These are phyloP conservation scores for Drosophila takahashii DNA, from an alignment of 1,140 invertebrate genomes.

Conservation along the genomic window DNA sequence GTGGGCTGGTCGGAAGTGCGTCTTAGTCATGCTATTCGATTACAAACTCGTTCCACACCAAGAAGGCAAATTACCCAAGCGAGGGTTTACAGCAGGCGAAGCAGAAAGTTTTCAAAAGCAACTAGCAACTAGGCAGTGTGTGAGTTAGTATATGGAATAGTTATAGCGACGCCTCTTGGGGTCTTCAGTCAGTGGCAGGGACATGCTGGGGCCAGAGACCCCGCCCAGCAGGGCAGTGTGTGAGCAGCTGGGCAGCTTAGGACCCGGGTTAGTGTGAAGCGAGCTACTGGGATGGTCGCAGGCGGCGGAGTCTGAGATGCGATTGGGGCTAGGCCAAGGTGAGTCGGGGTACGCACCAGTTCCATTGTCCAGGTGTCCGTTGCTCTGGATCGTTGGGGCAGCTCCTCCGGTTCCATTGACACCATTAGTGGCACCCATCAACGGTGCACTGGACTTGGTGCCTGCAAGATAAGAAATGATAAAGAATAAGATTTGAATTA, in stretches of 20 bases:
- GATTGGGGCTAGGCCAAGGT: conserved; percentile 61
- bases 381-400: conserved; percentile 18
- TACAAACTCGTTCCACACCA: conserved; percentile 30
- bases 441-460: conserved; percentile 46
- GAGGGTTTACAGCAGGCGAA: conserved; percentile 23
- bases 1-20: conserved; percentile 8
- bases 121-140: conserved; percentile 11
- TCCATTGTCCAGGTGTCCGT: conserved; percentile 55
- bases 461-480: conserved; percentile 14
- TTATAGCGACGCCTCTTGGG: conserved; percentile 71
- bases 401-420: conserved; percentile 34
- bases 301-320: conserved; percentile 52
- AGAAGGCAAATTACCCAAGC: neutral
- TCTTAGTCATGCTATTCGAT: conserved; percentile 49
- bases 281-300: conserved; percentile 67
- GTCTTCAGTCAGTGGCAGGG: conserved; percentile 32
- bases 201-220: conserved; percentile 43
- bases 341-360: conserved; percentile 69
- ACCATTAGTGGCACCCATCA: conserved; percentile 53
- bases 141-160: conserved; percentile 75
- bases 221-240: conserved; percentile 63
- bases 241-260: conserved; percentile 42
- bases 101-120: conserved; percentile 7
- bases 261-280: conserved; percentile 52
- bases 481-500: neutral